Base-by-base conservation (phyloP, 2,113 vertebrate genomes). In the Nettapus auritus region DNA sequence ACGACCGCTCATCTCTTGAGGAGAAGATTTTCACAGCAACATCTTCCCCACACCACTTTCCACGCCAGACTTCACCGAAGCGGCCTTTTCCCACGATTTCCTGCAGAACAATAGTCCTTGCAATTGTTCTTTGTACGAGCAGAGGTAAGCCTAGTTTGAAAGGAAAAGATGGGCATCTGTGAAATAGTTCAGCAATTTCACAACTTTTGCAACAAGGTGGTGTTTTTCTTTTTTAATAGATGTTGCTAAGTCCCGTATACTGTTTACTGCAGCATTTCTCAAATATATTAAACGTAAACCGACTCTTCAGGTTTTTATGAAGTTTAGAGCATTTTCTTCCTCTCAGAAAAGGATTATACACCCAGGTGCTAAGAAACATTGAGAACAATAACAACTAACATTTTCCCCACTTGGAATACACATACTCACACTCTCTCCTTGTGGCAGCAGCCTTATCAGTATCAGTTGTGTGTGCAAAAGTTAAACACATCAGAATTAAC, bases 11-110 rank as follows among this genome's bases (percentile, higher is more conserved):
- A 1, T 99, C 99, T 86, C 99, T 98, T 44, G 99, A 99, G 82
- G 99, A 99, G 97, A 99, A 99, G 97, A 99, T 99, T 96, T 99
- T 99, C 93, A 99, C 99, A 8, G 99, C 99, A 22, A 99, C 99
- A 0, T 99, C 99, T 94, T 99, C 99, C 19, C 99, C 99, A 2
- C 99, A 98, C 99, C 99, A 99, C n/a, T 98, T 99, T 40, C 99
- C 99, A 7, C 98, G 98, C 99, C 99, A 99, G 77, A 99, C 99
- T 89, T 99, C 99, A 0, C 99, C 99, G 26, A 99, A 99, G 1
- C 99, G 98, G 7, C 99, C 99, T 93, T 99, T 99, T 3, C 99
- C 99, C 1, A 99, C 99, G 3, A 98, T 98, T 82, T 99, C 99
- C 97, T 99, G 99, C 90, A 99, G 98, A n/a, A 99, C 98, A 3